Percentiles rank a stretch among this genome's conserved stretches.
phyloP scores from a whole-genome alignment of 2,797 vertebrate genomes.

The Ctenochaetus hawaiiensis region DNA sequence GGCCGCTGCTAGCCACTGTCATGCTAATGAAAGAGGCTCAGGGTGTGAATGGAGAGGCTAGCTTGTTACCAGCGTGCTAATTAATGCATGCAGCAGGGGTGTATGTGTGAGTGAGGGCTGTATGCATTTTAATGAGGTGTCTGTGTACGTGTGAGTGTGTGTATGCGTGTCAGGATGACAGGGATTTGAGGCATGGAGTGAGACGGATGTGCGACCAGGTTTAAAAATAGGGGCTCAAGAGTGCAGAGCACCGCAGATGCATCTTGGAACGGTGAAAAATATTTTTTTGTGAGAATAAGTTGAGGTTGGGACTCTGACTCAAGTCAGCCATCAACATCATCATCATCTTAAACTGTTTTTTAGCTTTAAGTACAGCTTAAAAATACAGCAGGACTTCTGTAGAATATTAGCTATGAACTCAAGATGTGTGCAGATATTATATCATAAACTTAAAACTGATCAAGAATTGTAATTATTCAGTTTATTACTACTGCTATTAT shows the following conservation, averaged over 20 bases:
- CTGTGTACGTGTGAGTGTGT: constrained; percentile 60
- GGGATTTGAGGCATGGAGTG: constrained; percentile 59
- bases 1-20: constrained; percentile 82
- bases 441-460: constrained; percentile 12
- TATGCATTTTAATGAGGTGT: constrained; percentile 80
- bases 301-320: constrained; percentile 13
- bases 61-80: constrained; percentile 87
- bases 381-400: not conserved
- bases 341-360: constrained; percentile 19
- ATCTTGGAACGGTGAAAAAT: constrained; percentile 37
- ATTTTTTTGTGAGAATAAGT: constrained; percentile 40
- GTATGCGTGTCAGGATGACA: constrained; percentile 64
- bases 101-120: constrained; percentile 60
- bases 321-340: constrained; percentile 15
- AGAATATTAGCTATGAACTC: not conserved
- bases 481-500: not conserved
- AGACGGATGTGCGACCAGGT: constrained; percentile 63
- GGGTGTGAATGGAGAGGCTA: constrained; percentile 85
- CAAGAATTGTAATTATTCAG: constrained; percentile 1
- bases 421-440: not conserved
- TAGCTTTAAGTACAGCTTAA: constrained; percentile 8
- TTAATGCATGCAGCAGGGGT: constrained; percentile 83
- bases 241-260: constrained; percentile 47
- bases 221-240: constrained; percentile 57
- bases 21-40: constrained; percentile 87